Evolutionary conservation across 2,888 invertebrate genomes (phyloP), one percentile per base, ranked within the genome.

Genomic region (Eremobia ochroleuca): DNA sequence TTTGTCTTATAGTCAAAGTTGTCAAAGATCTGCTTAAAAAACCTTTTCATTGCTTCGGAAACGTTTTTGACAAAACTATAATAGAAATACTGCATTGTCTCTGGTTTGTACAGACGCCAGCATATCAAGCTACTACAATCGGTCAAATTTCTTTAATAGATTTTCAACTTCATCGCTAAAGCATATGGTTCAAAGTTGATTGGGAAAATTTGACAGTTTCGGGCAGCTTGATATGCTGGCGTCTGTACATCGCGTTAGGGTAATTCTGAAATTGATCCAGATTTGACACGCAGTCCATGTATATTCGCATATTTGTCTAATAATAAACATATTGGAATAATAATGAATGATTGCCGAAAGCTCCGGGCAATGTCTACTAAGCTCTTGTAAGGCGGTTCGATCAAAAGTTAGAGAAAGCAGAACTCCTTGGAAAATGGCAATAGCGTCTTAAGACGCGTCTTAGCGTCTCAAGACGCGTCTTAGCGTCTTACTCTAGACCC

Each of bases 331-430:
- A 43, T 61, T 31, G 0, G 1, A 37, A 69, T 78, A 52, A 52
- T 61, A 37, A 67, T 25, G 8, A 67, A 15, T 6, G 78, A 37
- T 76, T 43, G 2, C 18, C 13, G 13, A 52, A 0, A 34, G 58
- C 72, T 58, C 18, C 28, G 49, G 34, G 25, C 49, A 13, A 43
- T 34, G 18, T 78, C 28, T 43, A 34, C 79, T 37, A 21, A 21
- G 13, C 5, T 65, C 13, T 79, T 49, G 40, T 49, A 25, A 25
- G 28, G 18, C 55, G 80, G 40, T 40, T 65, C 28, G 58, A 65
- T 52, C 80, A 40, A 78, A 65, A 64, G 18, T 34, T 34, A 34
- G 58, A 65, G 78, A 80, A 78, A 78, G 79, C 49, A 34, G 55
- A 55, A 58, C 18, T 78, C 58, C 40, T 72, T 58, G 31, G 49